These are phyloP conservation scores for Lithophane semibrunnea DNA, from an alignment of 2,888 invertebrate species.

Conservation along the genomic window DNA sequence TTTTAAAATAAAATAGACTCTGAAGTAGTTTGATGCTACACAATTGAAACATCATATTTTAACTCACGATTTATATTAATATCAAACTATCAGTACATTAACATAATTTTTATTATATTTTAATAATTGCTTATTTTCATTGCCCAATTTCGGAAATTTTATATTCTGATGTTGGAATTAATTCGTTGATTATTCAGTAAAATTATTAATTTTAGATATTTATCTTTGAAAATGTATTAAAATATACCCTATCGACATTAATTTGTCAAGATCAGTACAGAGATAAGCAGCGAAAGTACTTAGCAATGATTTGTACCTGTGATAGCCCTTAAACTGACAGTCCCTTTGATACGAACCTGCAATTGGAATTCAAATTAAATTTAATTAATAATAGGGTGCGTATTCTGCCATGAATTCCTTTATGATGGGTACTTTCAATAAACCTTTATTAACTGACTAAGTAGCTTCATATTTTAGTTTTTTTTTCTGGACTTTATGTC, in stretches of 20 bases:
- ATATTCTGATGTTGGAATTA: neutral
- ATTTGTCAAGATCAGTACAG: slow-evolving; percentile 66
- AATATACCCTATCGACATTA: slow-evolving; percentile 52
- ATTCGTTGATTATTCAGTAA: neutral
- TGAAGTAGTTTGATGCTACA: neutral
- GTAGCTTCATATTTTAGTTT: neutral
- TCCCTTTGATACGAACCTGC: slow-evolving; percentile 70
- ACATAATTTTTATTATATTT: neutral
- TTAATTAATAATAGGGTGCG: slow-evolving; percentile 67
- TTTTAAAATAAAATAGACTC: too few relatives aligned
- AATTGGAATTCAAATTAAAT: slow-evolving; percentile 74
- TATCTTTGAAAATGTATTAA: slow-evolving; percentile 42
- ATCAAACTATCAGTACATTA: neutral
- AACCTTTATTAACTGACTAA: slow-evolving; percentile 12
- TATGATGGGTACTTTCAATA: slow-evolving; percentile 39
- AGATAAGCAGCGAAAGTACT: slow-evolving; percentile 55
- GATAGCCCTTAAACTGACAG: slow-evolving; percentile 67
- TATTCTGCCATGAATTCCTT: slow-evolving; percentile 53
- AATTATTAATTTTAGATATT: slow-evolving; percentile 1
- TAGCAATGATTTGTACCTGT: slow-evolving; percentile 64
- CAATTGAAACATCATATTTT: neutral
- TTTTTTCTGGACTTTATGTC: neutral
- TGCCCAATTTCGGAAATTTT: neutral
- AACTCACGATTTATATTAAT: too few relatives aligned
- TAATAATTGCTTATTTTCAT: neutral